These are phyloP conservation scores for Gallinago solitaria DNA, from an alignment of 2,797 vertebrate species.

Conservation along the genomic window DNA sequence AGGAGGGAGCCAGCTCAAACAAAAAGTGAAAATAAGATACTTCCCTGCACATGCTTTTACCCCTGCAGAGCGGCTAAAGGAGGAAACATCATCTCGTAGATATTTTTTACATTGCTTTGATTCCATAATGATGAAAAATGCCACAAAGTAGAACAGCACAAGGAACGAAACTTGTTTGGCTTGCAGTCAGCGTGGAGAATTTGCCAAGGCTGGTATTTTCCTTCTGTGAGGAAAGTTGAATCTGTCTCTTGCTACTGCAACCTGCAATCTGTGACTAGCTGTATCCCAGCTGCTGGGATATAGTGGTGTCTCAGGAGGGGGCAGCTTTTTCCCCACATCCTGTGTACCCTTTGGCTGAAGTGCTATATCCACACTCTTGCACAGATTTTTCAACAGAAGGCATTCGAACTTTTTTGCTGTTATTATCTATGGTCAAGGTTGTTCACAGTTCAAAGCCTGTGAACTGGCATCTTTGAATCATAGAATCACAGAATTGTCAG, in stretches of 20 bases:
- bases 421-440: background rate
- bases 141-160: background rate
- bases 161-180: background rate
- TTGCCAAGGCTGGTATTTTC: background rate
- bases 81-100: background rate
- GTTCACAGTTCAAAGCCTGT: background rate
- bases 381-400: constrained; percentile 24
- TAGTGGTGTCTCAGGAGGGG: background rate
- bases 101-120: background rate
- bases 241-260: background rate
- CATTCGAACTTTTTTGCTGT: background rate
- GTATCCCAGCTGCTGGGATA: constrained; percentile 27
- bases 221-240: background rate
- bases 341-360: background rate
- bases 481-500: too few species aligned
- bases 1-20: background rate
- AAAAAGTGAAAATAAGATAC: background rate
- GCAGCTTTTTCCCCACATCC: background rate
- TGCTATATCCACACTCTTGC: background rate
- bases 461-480: background rate
- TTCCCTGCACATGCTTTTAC: background rate
- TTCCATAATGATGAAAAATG: background rate
- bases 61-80: background rate
- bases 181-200: background rate
- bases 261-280: constrained; percentile 21